phyloP scores from a whole-genome alignment of 2,113 vertebrate genomes.

The Silurus meridionalis region DNA sequence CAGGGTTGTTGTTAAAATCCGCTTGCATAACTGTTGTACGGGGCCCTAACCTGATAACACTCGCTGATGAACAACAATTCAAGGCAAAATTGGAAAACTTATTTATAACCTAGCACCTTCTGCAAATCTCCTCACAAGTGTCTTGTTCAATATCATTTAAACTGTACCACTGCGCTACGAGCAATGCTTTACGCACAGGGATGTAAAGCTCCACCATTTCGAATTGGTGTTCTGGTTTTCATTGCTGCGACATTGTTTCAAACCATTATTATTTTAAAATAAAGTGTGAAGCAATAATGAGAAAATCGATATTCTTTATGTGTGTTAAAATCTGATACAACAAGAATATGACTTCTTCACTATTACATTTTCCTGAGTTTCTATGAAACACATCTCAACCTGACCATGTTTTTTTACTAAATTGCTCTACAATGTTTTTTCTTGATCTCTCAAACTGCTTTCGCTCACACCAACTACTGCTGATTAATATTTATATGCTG shows the following conservation, averaged over 20 bases:
- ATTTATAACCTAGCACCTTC: not conserved
- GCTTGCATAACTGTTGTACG: not conserved
- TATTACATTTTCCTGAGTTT: not conserved
- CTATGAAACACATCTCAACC: not conserved
- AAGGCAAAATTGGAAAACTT: not conserved
- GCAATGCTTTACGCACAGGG: not conserved
- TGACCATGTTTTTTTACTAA: not conserved
- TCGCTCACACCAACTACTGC: not conserved
- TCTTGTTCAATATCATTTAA: not conserved
- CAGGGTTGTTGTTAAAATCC: constrained; percentile 29
- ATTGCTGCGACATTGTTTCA: not conserved
- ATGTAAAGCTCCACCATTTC: not conserved
- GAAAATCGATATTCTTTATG: not conserved
- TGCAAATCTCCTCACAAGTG: not conserved
- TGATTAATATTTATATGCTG: constrained; percentile 7
- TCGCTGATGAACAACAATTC: not conserved
- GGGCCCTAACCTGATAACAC: not conserved
- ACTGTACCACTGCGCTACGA: not conserved
- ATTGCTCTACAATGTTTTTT: not conserved
- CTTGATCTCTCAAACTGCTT: not conserved
- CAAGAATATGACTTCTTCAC: not conserved
- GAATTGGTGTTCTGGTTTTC: not conserved
- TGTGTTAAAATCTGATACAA: not conserved
- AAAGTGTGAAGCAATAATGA: not conserved
- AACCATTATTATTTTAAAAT: not conserved